Evolutionary conservation across 2,888 invertebrate species (phyloP).

Genomic region (Julus scanicus): DNA sequence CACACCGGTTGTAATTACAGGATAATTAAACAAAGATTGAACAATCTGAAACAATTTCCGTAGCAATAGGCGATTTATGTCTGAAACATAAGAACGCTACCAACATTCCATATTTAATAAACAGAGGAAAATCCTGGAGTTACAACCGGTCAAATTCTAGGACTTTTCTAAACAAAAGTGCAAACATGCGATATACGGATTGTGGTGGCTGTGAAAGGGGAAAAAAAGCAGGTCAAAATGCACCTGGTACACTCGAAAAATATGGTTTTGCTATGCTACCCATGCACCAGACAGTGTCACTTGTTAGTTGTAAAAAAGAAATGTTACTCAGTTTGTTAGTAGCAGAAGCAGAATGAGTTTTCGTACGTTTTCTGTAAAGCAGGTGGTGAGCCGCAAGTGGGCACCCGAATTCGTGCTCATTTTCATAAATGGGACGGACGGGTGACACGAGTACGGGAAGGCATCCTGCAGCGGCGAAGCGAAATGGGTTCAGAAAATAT

Average conservation of each 20-base stretch:
- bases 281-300: conserved; percentile 22
- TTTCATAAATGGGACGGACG: not conserved
- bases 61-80: not conserved
- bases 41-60: not conserved
- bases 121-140: not conserved
- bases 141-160: not conserved
- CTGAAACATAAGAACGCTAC: not conserved
- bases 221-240: not conserved
- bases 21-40: not conserved
- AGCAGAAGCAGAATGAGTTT: conserved; percentile 31
- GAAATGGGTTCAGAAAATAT: not conserved
- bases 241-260: not conserved
- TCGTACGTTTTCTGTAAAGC: conserved; percentile 52
- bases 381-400: conserved; percentile 70
- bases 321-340: conserved; percentile 38
- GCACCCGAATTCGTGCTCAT: conserved; percentile 89
- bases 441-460: conserved; percentile 56
- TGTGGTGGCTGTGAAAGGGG: not conserved
- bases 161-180: not conserved
- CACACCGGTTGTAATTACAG: not conserved
- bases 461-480: conserved; percentile 46
- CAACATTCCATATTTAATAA: not conserved
- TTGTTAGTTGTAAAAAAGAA: conserved; percentile 10
- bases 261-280: not conserved
- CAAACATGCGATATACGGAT: conserved; percentile 3